phyloP scores from a whole-genome alignment of 2,113 vertebrate genomes.

The Kryptolebias marmoratus region DNA sequence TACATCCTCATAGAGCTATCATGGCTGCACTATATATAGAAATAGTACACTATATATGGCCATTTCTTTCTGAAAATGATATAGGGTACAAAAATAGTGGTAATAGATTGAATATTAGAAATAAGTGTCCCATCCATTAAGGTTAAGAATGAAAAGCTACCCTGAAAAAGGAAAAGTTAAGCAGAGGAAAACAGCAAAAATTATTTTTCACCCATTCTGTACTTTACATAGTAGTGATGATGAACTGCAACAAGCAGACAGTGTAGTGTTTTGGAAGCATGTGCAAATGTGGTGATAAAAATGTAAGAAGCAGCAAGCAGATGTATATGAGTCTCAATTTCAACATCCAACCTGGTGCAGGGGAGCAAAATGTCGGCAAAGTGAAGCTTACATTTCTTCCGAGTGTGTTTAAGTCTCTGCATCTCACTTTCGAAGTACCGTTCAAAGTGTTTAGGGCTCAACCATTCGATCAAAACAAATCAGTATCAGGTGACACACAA shows the following conservation, averaged over 20 bases:
- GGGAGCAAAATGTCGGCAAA: slow-evolving; percentile 25
- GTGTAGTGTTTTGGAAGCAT: slow-evolving; percentile 34
- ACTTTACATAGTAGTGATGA: slow-evolving; percentile 42
- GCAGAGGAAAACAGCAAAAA: slow-evolving; percentile 70
- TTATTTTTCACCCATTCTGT: slow-evolving; percentile 58
- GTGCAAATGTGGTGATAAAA: slow-evolving; percentile 58
- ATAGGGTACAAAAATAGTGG: slow-evolving; percentile 10
- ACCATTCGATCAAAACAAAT: slow-evolving; percentile 61
- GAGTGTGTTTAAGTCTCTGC: slow-evolving; percentile 36
- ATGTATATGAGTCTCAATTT: slow-evolving; percentile 59
- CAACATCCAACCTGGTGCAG: slow-evolving; percentile 32
- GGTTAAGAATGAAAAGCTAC: slow-evolving; percentile 43
- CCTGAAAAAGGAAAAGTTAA: slow-evolving; percentile 75
- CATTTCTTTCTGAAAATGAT: slow-evolving; percentile 9
- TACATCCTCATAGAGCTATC: slow-evolving; percentile 9
- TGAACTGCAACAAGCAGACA: slow-evolving; percentile 59
- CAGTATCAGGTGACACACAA: slow-evolving; percentile 22
- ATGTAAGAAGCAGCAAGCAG: slow-evolving; percentile 73
- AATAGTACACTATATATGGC: background rate
- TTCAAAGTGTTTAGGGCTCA: slow-evolving; percentile 48
- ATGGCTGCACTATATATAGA: background rate
- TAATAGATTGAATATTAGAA: slow-evolving; percentile 6
- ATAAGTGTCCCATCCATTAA: slow-evolving; percentile 17
- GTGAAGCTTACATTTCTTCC: slow-evolving; percentile 35
- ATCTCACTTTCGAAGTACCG: slow-evolving; percentile 33